phyloP scores from a whole-genome alignment of 2,113 vertebrate genomes.

The Thoracochromis brauschi region DNA sequence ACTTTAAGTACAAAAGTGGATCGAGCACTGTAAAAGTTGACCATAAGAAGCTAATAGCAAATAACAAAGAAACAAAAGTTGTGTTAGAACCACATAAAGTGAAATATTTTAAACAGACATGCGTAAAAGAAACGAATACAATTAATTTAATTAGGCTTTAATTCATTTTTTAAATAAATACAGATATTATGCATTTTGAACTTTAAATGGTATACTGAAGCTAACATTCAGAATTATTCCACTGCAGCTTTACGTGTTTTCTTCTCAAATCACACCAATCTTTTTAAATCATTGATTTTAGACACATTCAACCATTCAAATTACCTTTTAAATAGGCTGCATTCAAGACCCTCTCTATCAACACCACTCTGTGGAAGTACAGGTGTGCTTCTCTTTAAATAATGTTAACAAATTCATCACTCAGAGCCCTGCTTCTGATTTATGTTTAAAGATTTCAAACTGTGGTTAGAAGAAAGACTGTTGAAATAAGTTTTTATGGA shows the following conservation, averaged over 20 bases:
- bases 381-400: background rate
- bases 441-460: background rate
- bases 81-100: background rate
- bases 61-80: background rate
- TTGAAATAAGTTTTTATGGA: background rate
- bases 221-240: background rate
- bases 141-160: background rate
- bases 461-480: background rate
- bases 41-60: background rate
- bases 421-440: background rate
- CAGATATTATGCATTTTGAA: background rate
- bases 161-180: background rate
- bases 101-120: background rate
- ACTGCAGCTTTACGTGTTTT: background rate
- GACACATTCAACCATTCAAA: background rate
- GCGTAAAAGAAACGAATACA: rapidly evolving
- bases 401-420: background rate
- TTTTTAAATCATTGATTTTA: background rate
- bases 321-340: background rate
- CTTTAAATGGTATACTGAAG: background rate
- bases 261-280: background rate
- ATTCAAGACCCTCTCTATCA: background rate
- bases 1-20: background rate
- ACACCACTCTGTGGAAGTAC: background rate
- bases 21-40: background rate